phyloP scores from a whole-genome alignment of 1,140 invertebrate species.

The Polypedilum vanderplanki region DNA sequence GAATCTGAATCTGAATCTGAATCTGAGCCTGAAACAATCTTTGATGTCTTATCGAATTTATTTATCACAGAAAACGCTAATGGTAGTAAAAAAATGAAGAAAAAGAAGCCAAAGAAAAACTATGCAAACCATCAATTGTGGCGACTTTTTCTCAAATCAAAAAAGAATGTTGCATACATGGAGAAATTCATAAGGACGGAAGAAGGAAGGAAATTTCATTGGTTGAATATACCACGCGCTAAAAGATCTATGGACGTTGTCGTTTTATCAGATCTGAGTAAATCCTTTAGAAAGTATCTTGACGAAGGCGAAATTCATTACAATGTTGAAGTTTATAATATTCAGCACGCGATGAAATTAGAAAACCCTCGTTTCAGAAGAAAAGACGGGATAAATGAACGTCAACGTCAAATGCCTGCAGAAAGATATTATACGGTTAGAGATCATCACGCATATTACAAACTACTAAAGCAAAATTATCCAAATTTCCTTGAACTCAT shows the following conservation, averaged over 20 bases:
- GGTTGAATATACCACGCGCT: slow-evolving; percentile 41
- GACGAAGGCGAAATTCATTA: slow-evolving; percentile 56
- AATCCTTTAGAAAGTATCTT: slow-evolving; percentile 57
- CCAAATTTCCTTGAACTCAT: slow-evolving; percentile 55
- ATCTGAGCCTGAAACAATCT: background rate
- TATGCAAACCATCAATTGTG: slow-evolving; percentile 40
- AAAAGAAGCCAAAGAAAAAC: background rate
- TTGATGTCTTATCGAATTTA: too few relatives aligned
- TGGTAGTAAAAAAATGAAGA: background rate
- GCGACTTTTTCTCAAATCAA: slow-evolving; percentile 39
- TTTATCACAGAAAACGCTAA: background rate
- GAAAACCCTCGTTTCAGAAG: slow-evolving; percentile 58
- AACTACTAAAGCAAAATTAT: slow-evolving; percentile 59
- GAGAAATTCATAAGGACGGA: slow-evolving; percentile 39
- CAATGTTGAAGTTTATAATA: slow-evolving; percentile 62
- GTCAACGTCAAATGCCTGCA: slow-evolving; percentile 63
- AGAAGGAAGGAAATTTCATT: slow-evolving; percentile 41
- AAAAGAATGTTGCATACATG: slow-evolving; percentile 36
- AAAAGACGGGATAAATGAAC: slow-evolving; percentile 47
- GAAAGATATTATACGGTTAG: slow-evolving; percentile 55
- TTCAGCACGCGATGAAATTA: slow-evolving; percentile 59
- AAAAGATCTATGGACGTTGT: slow-evolving; percentile 64
- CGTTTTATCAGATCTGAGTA: slow-evolving; percentile 56
- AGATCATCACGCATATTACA: slow-evolving; percentile 59
- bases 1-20: slow-evolving; percentile 9